Base-by-base conservation (phyloP, 37 sponge, comb jelly and placozoan species). In the Diacarnus erythraeanus region DNA sequence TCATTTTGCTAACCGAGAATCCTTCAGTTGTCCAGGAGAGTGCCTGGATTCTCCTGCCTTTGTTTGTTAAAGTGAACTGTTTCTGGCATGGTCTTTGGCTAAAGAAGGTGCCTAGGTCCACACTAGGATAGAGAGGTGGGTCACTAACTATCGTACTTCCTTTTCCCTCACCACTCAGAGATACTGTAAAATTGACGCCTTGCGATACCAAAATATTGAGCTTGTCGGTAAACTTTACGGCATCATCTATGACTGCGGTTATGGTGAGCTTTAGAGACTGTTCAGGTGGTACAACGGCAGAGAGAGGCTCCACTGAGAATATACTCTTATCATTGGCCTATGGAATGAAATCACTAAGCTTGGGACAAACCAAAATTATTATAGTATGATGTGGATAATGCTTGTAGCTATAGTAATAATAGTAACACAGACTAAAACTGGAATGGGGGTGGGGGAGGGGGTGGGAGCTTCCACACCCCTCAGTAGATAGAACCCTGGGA, bases 1-100 rank as follows among this genome's bases (percentile, higher is more conserved):
- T 87, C 69, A 61, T n/a, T 35, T 77, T 91, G 34, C 61, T 73
- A 0, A 78, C 75, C 0, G 92, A 91, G 56, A 94, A 91, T 0
- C 97, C 94, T 29, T 94, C 91, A 29, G 95, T 94, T 20, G 92
- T 84, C 97, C 97, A 97, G 33, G 87, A 97, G 38, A 94, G 75
- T 15, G 89, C 84, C 72, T 97, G 92, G 30, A 73, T 29, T 18
- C 94, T 78, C 8, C 86, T 23, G 33, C 84, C 84, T 56, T 67
- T 86, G 80, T 95, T 95, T 30, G 84, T 92, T 23, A 95, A 78
- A 3, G 78, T 86, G 79, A 95, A 95, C 38, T 84, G 79, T 31
- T 86, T 70, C 69, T 66, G 42, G 44, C 87, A 92, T 5, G 79
- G 87, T 29, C 85, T 61, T 22, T 42, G 67, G 81, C 93, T 89